A percentile compares a stretch with the other conserved stretches of the same genome.
Evolutionary conservation across 1,140 invertebrate genomes (phyloP).

Genomic region (Eumaeus atala): DNA sequence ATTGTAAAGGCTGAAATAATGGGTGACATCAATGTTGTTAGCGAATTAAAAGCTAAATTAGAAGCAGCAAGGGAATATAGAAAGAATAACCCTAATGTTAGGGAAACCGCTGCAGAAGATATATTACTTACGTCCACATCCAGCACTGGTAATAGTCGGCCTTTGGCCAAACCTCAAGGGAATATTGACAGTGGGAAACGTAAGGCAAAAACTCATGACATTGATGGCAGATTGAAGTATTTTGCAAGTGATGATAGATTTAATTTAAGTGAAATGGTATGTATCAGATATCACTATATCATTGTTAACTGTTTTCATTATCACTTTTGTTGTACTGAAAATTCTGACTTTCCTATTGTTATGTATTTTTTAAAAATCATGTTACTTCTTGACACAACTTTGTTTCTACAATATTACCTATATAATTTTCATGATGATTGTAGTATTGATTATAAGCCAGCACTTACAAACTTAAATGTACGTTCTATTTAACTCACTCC

Average conservation of each 20-base stretch:
- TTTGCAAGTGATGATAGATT: slow-evolving; percentile 94
- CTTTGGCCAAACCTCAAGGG: slow-evolving; percentile 68
- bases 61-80: slow-evolving; percentile 79
- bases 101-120: slow-evolving; percentile 63
- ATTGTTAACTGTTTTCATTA: not conserved
- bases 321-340: slow-evolving; percentile 1
- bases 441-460: no score
- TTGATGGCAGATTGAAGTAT: slow-evolving; percentile 85
- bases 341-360: not conserved
- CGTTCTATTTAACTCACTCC: no score
- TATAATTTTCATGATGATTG: not conserved
- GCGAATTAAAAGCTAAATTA: slow-evolving; percentile 84
- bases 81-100: slow-evolving; percentile 63
- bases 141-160: slow-evolving; percentile 78
- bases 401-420: not conserved
- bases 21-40: slow-evolving; percentile 82
- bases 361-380: not conserved
- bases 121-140: slow-evolving; percentile 84
- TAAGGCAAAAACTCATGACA: slow-evolving; percentile 83
- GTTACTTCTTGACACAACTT: not conserved
- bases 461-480: no score
- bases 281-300: slow-evolving; percentile 18
- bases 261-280: slow-evolving; percentile 89
- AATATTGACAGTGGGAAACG: slow-evolving; percentile 65
- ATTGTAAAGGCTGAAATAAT: slow-evolving; percentile 93